Conservation (phyloP, 2,113 vertebrate genomes). For the Copsychus sechellarum region DNA sequence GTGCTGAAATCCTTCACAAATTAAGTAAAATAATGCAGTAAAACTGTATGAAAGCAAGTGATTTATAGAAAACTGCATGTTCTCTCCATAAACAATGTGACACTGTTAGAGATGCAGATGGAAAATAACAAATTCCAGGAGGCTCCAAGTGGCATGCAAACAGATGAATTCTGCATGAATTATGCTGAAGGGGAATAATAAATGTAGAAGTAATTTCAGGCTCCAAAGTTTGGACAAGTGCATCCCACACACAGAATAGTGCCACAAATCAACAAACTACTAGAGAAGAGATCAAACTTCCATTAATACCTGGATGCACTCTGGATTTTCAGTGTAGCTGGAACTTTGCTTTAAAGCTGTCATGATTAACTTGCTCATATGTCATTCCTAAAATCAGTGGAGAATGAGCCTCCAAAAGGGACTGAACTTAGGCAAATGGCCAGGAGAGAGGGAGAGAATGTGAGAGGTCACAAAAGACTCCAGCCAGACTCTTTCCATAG, state of each 20-base stretch:
- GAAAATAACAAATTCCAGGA: constrained; percentile 24
- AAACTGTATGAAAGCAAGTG: not conserved
- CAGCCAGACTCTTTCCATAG: not conserved
- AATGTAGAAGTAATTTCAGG: not conserved
- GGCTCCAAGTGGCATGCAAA: not conserved
- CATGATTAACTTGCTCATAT: not conserved
- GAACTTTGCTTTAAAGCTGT: not conserved
- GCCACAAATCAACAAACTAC: not conserved
- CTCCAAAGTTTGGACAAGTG: not conserved
- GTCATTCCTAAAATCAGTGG: not conserved
- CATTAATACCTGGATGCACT: not conserved
- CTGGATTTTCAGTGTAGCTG: not conserved
- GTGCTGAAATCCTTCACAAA: not conserved
- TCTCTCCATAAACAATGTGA: not conserved
- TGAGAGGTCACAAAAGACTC: not conserved
- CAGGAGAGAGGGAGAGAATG: not conserved
- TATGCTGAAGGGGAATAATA: not conserved
- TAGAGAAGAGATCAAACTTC: not conserved
- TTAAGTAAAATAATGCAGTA: not conserved
- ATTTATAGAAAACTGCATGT: not conserved
- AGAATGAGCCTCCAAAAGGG: not conserved
- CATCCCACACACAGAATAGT: not conserved
- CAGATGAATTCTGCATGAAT: not conserved
- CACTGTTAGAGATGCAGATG: not conserved
- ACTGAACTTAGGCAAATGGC: not conserved